phyloP scores from a whole-genome alignment of 1,140 invertebrate genomes.

The Tetranychus cinnabarinus region DNA sequence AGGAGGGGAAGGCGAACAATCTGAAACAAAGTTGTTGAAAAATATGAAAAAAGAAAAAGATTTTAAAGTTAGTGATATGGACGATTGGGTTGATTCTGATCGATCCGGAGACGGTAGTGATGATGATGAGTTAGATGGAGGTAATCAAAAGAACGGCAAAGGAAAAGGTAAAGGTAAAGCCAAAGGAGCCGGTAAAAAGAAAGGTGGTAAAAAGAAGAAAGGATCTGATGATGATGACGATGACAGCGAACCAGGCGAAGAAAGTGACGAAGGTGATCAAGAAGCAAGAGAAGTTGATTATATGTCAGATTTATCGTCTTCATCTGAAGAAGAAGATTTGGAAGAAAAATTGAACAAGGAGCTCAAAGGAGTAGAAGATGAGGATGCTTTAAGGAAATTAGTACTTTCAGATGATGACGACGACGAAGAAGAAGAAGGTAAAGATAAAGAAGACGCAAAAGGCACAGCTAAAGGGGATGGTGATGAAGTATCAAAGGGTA shows the following conservation, averaged over 20 bases:
- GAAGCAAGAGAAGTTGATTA: constrained; percentile 58
- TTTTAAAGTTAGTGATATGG: constrained; percentile 68
- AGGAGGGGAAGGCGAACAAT: constrained; percentile 34
- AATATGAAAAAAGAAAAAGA: constrained; percentile 22
- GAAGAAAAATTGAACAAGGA: constrained; percentile 35
- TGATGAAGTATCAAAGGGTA: constrained; percentile 20
- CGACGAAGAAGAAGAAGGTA: constrained; percentile 41
- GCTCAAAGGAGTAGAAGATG: constrained; percentile 56
- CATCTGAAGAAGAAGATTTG: constrained; percentile 33
- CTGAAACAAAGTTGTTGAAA: constrained; percentile 34
- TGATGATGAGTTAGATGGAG: constrained; percentile 22
- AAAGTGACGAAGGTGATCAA: constrained; percentile 87
- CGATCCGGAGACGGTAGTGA: constrained; percentile 41
- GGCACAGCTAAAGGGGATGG: constrained; percentile 17
- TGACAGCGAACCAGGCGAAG: constrained; percentile 58
- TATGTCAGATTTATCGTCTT: constrained; percentile 35
- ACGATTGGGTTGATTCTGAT: constrained; percentile 50
- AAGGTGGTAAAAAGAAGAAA: constrained; percentile 32
- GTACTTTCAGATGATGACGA: constrained; percentile 70
- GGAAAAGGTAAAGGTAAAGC: constrained; percentile 12
- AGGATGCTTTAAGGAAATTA: constrained; percentile 61
- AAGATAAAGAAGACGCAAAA: constrained; percentile 16
- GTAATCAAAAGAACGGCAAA: background rate
- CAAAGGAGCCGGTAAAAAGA: constrained; percentile 9
- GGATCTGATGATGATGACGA: constrained; percentile 45